Conservation (phyloP, 2,113 vertebrate genomes). For the Ascaphus truei region DNA sequence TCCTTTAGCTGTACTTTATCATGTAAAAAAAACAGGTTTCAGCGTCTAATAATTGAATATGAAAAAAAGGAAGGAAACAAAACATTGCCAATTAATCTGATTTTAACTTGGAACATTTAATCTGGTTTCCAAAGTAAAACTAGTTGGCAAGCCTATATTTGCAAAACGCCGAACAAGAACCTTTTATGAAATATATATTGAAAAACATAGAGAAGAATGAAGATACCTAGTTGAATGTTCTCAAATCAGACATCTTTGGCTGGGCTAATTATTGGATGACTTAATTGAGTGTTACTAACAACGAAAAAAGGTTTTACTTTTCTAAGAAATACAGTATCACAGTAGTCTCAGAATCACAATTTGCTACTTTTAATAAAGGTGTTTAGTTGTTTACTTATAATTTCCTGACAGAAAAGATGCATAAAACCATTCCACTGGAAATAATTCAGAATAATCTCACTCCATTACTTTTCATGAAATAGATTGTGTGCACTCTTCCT, state of each 20-base stretch:
- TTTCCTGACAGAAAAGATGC: constrained; percentile 68
- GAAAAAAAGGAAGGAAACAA: no score
- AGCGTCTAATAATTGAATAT: no score
- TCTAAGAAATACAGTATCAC: constrained; percentile 55
- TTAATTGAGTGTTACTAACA: constrained; percentile 73
- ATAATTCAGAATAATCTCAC: constrained; percentile 72
- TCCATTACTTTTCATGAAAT: constrained; percentile 67
- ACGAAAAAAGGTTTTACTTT: constrained; percentile 60
- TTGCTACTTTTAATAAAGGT: constrained; percentile 55
- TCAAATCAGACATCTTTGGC: constrained; percentile 67
- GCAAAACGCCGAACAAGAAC: not conserved
- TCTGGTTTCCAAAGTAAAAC: no score
- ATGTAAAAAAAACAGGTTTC: no score
- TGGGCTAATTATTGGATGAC: constrained; percentile 62
- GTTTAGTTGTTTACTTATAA: constrained; percentile 64
- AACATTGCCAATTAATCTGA: no score
- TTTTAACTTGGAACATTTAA: no score
- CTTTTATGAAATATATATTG: constrained; percentile 42
- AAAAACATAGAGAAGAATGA: constrained; percentile 39
- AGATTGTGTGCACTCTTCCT: constrained; percentile 63
- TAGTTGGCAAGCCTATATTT: not conserved
- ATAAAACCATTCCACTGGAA: constrained; percentile 62
- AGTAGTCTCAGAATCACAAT: constrained; percentile 51
- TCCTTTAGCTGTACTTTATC: no score
- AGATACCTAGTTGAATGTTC: constrained; percentile 68